Conservation (phyloP, 2,888 invertebrate genomes). For the Nomada fucata region DNA sequence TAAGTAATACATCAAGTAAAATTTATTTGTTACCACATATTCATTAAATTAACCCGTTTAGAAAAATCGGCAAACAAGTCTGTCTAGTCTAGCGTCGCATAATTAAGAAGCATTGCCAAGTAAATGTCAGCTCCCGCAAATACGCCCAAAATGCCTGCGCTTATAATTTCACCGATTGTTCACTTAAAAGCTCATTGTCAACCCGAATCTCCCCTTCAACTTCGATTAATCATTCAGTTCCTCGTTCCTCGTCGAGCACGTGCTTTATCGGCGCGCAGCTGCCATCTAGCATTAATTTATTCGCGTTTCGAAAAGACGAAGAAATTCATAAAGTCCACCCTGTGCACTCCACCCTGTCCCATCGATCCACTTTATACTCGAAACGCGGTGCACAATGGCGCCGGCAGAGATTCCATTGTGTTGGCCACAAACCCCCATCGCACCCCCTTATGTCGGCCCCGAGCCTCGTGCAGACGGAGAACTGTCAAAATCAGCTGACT, state of each 20-base stretch:
- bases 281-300: constrained; percentile 64
- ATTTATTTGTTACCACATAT: too few relatives aligned
- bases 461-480: constrained; percentile 49
- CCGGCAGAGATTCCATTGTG: constrained; percentile 58
- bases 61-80: too few relatives aligned
- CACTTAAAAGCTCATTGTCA: constrained; percentile 9
- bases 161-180: constrained; percentile 8
- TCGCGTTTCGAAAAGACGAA: constrained; percentile 54
- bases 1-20: too few relatives aligned
- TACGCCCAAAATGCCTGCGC: background rate
- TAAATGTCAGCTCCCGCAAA: too few relatives aligned
- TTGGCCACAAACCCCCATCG: constrained; percentile 30
- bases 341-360: constrained; percentile 8
- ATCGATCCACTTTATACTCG: constrained; percentile 54
- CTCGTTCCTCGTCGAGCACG: constrained; percentile 9
- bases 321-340: constrained; percentile 38
- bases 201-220: constrained; percentile 2
- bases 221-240: background rate
- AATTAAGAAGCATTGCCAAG: too few relatives aligned
- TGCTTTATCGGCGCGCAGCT: constrained; percentile 59
- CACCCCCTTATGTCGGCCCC: constrained; percentile 41
- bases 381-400: constrained; percentile 61
- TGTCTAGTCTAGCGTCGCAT: too few relatives aligned
- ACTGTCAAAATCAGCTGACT: constrained; percentile 77
- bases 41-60: too few relatives aligned